Conservation (phyloP, 2,888 invertebrate species). For the Macrostomum cliftonense region DNA sequence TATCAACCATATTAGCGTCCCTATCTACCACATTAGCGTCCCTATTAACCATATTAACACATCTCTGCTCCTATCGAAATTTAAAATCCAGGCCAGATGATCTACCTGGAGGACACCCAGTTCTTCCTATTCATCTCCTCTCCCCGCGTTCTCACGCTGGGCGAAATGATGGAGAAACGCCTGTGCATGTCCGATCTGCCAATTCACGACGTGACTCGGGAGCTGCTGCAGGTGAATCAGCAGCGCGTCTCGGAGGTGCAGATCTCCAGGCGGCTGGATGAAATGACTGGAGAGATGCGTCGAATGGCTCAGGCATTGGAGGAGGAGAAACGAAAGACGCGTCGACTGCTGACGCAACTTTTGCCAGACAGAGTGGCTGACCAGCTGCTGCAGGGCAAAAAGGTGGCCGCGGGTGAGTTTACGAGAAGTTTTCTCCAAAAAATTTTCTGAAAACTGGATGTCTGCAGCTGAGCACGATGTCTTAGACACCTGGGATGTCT, state of each 20-base stretch:
- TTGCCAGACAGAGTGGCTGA: conserved; percentile 33
- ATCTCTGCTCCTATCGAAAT: no score
- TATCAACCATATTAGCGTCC: no score
- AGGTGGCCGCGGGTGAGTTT: conserved; percentile 26
- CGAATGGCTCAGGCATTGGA: conserved; percentile 27
- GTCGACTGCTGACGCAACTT: conserved; percentile 32
- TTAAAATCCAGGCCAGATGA: conserved; percentile 25
- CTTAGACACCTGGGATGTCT: no score
- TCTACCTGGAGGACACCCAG: conserved; percentile 19
- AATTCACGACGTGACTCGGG: conserved; percentile 30
- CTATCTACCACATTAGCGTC: no score
- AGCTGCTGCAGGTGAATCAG: conserved; percentile 29
- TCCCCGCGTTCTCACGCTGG: conserved; percentile 24
- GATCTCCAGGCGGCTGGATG: conserved; percentile 32
- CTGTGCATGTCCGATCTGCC: conserved; percentile 29
- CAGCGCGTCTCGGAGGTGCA: conserved; percentile 30
- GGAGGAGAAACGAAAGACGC: conserved; percentile 26
- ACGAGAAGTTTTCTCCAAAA: no score
- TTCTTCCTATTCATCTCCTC: conserved; percentile 29
- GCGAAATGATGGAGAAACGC: conserved; percentile 24
- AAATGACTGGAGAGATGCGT: conserved; percentile 33
- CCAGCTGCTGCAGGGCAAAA: conserved; percentile 26
- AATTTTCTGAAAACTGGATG: no score
- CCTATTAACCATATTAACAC: no score
- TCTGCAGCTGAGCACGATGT: no score